Base-by-base conservation (phyloP, 1,140 invertebrate species). In the Heterodera schachtii region DNA sequence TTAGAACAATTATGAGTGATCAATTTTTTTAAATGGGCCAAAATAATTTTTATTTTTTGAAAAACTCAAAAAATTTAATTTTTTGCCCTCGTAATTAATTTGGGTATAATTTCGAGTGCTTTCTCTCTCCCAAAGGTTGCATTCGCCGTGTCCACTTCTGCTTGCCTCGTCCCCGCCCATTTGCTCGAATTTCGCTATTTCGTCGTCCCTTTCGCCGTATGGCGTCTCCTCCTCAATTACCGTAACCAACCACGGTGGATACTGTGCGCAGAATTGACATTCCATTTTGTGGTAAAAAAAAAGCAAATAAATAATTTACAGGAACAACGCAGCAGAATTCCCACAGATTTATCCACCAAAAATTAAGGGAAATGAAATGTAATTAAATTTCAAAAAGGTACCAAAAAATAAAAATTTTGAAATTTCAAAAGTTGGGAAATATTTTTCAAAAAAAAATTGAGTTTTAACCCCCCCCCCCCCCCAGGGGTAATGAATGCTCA, bases 181-280 rank as follows among this genome's bases (percentile, higher is more conserved):
- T 91, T 99, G 52, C 90, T 98, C 1, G 97, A 99, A 90, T 93
- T 96, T 71, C 92, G 97, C 43, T 99, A 99, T 90, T 99, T 97
- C 90, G 93, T 98, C 49, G 91, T 97, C 49, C 96, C 96, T 0
- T 99, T 94, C 88, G 90, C 97, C 21, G 90, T 98, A 44, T 93
- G 95, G 76, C 92, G 96, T 49, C 60, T 82, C n/a, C 43, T 47
- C 31, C 16, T 82, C 73, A 5, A 7, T 7, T 21, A 80, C 8
- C n/a, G 31, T 66, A 46, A 43, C 19, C 77, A 71, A 11, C 70
- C 31, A 69, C 52, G 13, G 13, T 49, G 44, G 49, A 21, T 64
- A 6, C 57, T 69, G 47, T 78, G 47, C 31, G 67, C 87, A 97
- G 5, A 74, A 75, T 13, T 49, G 80, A n/a, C 64, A 85, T 43